Evolutionary conservation across 2,113 vertebrate species (phyloP), one percentile per base, ranked within the genome.

Genomic region (Psittacus erithacus): DNA sequence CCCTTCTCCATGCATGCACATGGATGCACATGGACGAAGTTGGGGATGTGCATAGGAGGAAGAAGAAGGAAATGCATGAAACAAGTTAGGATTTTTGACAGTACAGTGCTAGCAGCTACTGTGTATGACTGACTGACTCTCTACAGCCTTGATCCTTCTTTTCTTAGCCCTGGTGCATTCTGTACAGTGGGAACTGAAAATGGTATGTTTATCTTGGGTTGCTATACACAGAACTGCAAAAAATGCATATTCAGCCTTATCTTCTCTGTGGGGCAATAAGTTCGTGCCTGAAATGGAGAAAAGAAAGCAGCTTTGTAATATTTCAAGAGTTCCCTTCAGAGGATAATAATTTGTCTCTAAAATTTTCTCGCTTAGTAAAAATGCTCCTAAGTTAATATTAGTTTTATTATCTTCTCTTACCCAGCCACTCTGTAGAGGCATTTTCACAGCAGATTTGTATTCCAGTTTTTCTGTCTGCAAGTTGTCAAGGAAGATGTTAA

Each of bases 1-100:
- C 41, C 35, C 17, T 89, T 63, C 29, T 75, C 24, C 11, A 2
- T 38, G 4, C 29, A 14, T 14, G 14, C 62, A 43, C 35, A 23
- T 2, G 4, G 35, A 19, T 2, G 10, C 16, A 38, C 52, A 35
- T 0, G 0, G 44, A 47, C 1, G 1, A 62, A 77, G 38, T 0
- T 67, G 67, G 33, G n/a, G 17, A 53, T 0, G 0, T 39, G 46
- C n/a, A 11, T 1, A 25, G 33, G 50, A 57, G 38, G 31, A 59
- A 81, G 33, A 39, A 86, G 46, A 84, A 86, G 50, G 29, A 41
- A 90, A 73, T 15, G 27, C 57, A n/a, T 65, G 79, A 80, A 65
- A 64, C 16, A 69, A 1, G 82, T 73, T 13, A 27, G n/a, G 39
- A 62, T 79, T 69, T 79, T 79, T 63, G 63, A 77, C 70, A 68